phyloP scores from a whole-genome alignment of 37 sponge, comb jelly and placozoan species.

The Trichoplax adhaerens region DNA sequence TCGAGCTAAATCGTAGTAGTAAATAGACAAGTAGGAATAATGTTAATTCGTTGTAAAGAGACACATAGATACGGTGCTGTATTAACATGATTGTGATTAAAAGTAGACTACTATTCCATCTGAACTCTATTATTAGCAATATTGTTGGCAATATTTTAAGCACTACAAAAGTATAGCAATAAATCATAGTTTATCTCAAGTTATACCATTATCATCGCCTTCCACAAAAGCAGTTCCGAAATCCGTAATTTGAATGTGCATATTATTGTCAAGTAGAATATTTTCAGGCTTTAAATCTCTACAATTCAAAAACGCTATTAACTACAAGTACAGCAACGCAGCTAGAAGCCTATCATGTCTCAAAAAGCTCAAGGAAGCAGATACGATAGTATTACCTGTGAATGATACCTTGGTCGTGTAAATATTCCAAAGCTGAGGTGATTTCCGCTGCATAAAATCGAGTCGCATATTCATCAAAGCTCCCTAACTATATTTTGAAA shows the following conservation, averaged over 20 bases:
- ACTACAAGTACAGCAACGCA: conserved; percentile 1
- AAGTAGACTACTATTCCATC: neutral
- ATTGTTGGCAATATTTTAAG: neutral
- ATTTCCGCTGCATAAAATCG: conserved; percentile 82
- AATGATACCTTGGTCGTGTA: conserved; percentile 63
- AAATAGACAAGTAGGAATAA: conserved; percentile 23
- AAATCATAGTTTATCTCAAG: conserved; percentile 13
- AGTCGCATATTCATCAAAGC: conserved; percentile 73
- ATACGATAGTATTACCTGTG: conserved; percentile 35
- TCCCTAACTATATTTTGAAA: conserved; percentile 34
- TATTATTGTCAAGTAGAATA: conserved; percentile 60
- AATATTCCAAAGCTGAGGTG: conserved; percentile 72
- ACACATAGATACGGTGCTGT: neutral
- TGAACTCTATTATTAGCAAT: neutral
- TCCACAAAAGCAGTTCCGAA: conserved; percentile 83
- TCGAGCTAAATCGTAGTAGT: conserved; percentile 10
- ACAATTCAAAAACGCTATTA: neutral
- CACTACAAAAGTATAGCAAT: conserved; percentile 1
- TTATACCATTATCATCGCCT: conserved; percentile 7
- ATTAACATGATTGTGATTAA: neutral
- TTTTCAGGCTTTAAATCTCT: conserved; percentile 95
- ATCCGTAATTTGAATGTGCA: conserved; percentile 88
- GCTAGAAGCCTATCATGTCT: neutral
- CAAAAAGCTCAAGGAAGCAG: neutral
- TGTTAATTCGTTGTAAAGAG: neutral